Evolutionary conservation across 2,888 invertebrate genomes (phyloP), one percentile per base, ranked within the genome.

Genomic region (Dynastes hyllus): DNA sequence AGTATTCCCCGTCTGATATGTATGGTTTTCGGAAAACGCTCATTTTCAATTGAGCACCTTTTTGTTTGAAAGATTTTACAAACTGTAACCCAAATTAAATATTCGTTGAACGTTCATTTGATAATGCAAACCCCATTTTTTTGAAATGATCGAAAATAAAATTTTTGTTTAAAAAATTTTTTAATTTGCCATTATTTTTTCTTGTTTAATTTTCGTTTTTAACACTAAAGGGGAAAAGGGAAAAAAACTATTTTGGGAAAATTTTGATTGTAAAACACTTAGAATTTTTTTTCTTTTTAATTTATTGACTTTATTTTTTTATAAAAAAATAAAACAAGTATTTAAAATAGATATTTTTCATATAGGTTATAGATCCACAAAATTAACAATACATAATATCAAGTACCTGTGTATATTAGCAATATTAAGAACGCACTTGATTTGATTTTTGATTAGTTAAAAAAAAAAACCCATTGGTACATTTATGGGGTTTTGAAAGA

Each of bases 1-100:
- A 29, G 55, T 8, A 29, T 11, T 51, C 16, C 76, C 76, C 65
- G 32, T 76, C 76, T 50, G n/a, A 32, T 22, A 58, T 50, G 16
- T 76, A 40, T 76, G 76, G n/a, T 1, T 16, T 27, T n/a, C n/a
- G n/a, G n/a, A n/a, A n/a, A n/a, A n/a, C n/a, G n/a, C n/a, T n/a
- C n/a, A n/a, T 27, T 51, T 76, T 76, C 76, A 76, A 51, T 51
- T 37, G 76, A 65, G 45, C 76, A 76, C 22, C 32, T 50, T 27
- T 65, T 65, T 8, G 37, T 76, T 22, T 2, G 63, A 45, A 50
- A 16, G 76, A 9, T 65, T 65, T 40, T 37, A 76, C 76, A 76
- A n/a, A 76, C 27, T 32, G 32, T 3, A 13, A 76, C 32, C 61
- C 51, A 51, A 32, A 76, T 9, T 76, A 76, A 65, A 76, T 16